A percentile compares a stretch with the other conserved stretches of the same genome.
Evolutionary conservation across 2,888 invertebrate genomes (phyloP).

Genomic region (Chrysolina oricalcia): DNA sequence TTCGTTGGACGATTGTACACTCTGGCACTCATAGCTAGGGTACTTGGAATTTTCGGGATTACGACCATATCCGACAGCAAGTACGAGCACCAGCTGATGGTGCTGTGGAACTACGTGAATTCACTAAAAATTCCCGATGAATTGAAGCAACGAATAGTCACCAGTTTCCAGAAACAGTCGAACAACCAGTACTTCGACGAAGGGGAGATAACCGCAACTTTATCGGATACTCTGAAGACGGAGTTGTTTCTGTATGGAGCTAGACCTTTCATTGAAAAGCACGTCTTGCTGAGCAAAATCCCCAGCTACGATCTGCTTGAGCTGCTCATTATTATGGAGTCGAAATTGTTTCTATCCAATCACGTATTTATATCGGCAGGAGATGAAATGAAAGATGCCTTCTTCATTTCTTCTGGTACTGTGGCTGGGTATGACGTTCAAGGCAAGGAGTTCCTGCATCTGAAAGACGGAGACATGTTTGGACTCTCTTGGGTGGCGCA

Average conservation of each 20-base stretch:
- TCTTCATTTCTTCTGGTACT: slow-evolving; percentile 73
- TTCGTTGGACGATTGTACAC: slow-evolving; percentile 60
- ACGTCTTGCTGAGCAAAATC: slow-evolving; percentile 70
- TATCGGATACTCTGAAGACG: slow-evolving; percentile 66
- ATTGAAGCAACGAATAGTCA: slow-evolving; percentile 71
- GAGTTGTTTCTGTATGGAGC: slow-evolving; percentile 72
- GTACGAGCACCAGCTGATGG: slow-evolving; percentile 72
- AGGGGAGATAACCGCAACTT: slow-evolving; percentile 61
- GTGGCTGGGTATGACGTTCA: slow-evolving; percentile 70
- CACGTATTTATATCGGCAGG: slow-evolving; percentile 71
- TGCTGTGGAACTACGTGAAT: slow-evolving; percentile 73
- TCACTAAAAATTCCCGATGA: slow-evolving; percentile 72
- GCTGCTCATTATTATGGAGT: slow-evolving; percentile 40
- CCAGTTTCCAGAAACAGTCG: slow-evolving; percentile 74
- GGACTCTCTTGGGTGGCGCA: slow-evolving; percentile 66
- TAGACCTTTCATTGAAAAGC: slow-evolving; percentile 71
- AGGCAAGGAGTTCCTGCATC: slow-evolving; percentile 73
- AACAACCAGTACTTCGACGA: slow-evolving; percentile 75
- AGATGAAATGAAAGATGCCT: slow-evolving; percentile 70
- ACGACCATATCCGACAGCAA: slow-evolving; percentile 67
- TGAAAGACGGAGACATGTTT: slow-evolving; percentile 74
- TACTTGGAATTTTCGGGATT: slow-evolving; percentile 60
- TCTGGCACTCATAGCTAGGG: slow-evolving; percentile 56
- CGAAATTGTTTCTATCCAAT: slow-evolving; percentile 31
- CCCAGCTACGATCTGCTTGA: slow-evolving; percentile 67